phyloP scores from a whole-genome alignment of 2,113 vertebrate genomes.

The Istiophorus platypterus region DNA sequence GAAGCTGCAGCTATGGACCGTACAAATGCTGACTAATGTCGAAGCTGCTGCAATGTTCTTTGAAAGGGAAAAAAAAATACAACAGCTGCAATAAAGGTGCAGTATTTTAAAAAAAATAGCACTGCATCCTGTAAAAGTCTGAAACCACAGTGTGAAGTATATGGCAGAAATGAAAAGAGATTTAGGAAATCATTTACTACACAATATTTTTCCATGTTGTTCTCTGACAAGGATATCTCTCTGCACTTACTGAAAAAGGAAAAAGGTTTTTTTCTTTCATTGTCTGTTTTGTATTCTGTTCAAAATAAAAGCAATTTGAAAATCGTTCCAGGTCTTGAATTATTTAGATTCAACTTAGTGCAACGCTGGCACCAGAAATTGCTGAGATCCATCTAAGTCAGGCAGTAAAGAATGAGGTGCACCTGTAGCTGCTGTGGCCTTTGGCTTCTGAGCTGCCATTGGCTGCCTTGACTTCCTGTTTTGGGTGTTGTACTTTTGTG shows the following conservation, averaged over 20 bases:
- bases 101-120: constrained; percentile 36
- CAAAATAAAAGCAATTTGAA: constrained; percentile 84
- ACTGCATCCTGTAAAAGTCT: constrained; percentile 35
- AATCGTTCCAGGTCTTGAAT: constrained; percentile 82
- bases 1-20: constrained; percentile 70
- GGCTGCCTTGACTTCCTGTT: constrained; percentile 68
- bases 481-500: constrained; percentile 6
- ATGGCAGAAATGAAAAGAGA: constrained; percentile 60
- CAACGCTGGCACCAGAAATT: constrained; percentile 82
- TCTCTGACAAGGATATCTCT: constrained; percentile 71
- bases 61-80: constrained; percentile 47
- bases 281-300: constrained; percentile 76
- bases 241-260: constrained; percentile 40
- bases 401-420: constrained; percentile 76
- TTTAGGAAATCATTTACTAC: constrained; percentile 72
- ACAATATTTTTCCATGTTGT: constrained; percentile 51
- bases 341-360: constrained; percentile 86
- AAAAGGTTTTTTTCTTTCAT: constrained; percentile 34
- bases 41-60: constrained; percentile 56
- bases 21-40: constrained; percentile 80
- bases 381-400: constrained; percentile 87
- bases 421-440: constrained; percentile 84
- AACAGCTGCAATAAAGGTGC: constrained; percentile 62
- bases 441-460: constrained; percentile 73
- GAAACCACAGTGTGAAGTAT: constrained; percentile 36